Percentiles rank a stretch among this genome's conserved stretches.
Evolutionary conservation across 2,113 vertebrate species (phyloP).

Genomic region (Labeo rohita): DNA sequence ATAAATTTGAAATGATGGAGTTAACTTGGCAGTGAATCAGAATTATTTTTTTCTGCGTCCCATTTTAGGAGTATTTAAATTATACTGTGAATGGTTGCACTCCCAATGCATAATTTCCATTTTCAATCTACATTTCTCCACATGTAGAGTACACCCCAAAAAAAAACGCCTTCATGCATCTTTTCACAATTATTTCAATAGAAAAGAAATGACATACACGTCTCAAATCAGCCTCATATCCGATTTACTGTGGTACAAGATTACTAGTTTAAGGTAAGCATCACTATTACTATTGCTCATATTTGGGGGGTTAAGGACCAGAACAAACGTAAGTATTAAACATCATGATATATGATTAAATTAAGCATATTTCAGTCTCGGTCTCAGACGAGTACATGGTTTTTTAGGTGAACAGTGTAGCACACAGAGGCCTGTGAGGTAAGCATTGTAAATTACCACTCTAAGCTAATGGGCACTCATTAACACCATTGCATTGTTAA

Average conservation of each 20-base stretch:
- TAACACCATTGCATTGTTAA: conserved; percentile 83
- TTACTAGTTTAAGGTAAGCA: not conserved
- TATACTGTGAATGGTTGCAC: not conserved
- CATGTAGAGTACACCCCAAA: not conserved
- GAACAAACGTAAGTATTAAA: not conserved
- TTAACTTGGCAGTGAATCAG: conserved; percentile 37
- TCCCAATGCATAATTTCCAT: conserved; percentile 29
- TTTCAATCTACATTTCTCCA: conserved; percentile 12
- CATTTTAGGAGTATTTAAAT: conserved; percentile 34
- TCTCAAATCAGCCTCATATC: not conserved
- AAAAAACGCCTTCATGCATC: no score
- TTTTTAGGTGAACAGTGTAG: conserved; percentile 6
- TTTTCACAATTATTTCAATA: conserved; percentile 22
- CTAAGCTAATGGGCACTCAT: conserved; percentile 81
- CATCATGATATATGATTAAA: not conserved
- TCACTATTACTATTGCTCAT: not conserved
- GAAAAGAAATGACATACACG: conserved; percentile 6
- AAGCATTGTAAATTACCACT: conserved; percentile 77
- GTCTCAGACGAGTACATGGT: not conserved
- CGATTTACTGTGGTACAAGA: not conserved
- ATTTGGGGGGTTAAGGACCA: not conserved
- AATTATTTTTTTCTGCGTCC: conserved; percentile 21
- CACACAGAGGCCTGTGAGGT: conserved; percentile 64
- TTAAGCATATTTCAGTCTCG: not conserved
- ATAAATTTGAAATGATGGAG: conserved; percentile 41